Base-by-base conservation (phyloP, 2,797 vertebrate species). In the Epinephelus coioides region DNA sequence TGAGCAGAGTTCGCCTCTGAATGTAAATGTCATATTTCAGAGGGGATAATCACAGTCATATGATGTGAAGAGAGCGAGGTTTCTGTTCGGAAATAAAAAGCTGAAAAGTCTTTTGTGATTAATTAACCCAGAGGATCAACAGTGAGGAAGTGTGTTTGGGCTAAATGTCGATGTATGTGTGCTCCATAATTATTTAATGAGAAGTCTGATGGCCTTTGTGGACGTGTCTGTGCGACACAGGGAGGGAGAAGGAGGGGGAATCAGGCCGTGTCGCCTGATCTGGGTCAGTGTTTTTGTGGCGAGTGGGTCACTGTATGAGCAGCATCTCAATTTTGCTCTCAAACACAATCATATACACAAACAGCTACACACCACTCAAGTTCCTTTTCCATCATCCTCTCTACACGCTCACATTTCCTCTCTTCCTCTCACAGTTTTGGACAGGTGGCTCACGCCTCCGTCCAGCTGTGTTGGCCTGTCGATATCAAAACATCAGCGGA, bases 401-500 rank as follows among this genome's bases (percentile, higher is more conserved):
- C 19, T 76, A 25, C 25, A 65, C 19, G n/a, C 18, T 27, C 6
- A 64, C 66, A 84, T 79, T 78, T 70, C 51, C 30, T 19, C 63
- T 75, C 76, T 71, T 77, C 62, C 73, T 63, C 62, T 84, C 61
- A 61, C 34, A 38, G 34, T 60, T 54, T 49, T 64, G 65, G 54
- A 72, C 55, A 30, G 34, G 25, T 18, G 12, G 59, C 69, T 57
- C 53, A 60, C 12, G 34, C 64, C 53, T 67, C 19, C 0, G 4
- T 62, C 68, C 88, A 86, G 83, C 76, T 86, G 83, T 84, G 79
- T 66, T 51, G 21, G 47, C n/a, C 23, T 2, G 40, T 86, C 64
- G 4, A 65, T 23, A 77, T 79, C 56, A 76, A 74, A 66, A 57
- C 2, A 6, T 78, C 73, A 78, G 30, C 13, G 5, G 7, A 46